These are phyloP conservation scores for Acleris holmiana DNA, from an alignment of 2,888 invertebrate genomes.

Conservation along the genomic window DNA sequence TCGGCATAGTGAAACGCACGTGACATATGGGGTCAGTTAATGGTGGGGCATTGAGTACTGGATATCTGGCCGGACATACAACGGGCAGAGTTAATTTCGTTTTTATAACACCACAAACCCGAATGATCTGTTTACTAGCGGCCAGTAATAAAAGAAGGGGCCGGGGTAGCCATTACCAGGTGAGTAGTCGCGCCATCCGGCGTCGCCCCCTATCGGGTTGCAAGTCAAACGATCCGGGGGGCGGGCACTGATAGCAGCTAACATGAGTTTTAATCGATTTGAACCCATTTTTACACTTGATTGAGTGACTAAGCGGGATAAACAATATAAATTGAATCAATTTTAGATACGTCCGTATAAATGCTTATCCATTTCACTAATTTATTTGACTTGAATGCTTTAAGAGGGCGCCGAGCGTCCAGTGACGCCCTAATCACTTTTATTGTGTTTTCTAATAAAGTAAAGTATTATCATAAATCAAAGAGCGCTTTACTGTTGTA, in stretches of 20 bases:
- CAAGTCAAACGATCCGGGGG: constrained; percentile 82
- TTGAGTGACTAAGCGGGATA: background rate
- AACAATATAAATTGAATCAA: too few relatives aligned
- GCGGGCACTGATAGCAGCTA: constrained; percentile 81
- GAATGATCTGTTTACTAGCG: constrained; percentile 85
- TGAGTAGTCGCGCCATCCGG: constrained; percentile 70
- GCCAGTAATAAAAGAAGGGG: constrained; percentile 83
- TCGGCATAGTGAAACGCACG: constrained; percentile 49
- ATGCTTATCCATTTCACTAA: background rate
- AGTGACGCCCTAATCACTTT: too few relatives aligned
- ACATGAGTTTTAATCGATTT: constrained; percentile 54
- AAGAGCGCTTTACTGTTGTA: too few relatives aligned
- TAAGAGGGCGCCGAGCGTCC: too few relatives aligned
- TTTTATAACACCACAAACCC: constrained; percentile 85
- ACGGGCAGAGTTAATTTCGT: constrained; percentile 81
- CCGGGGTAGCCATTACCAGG: constrained; percentile 78
- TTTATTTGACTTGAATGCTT: too few relatives aligned
- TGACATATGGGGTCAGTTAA: constrained; percentile 71
- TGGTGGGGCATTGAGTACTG: constrained; percentile 62
- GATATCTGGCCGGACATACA: constrained; percentile 78
- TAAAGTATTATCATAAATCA: too few relatives aligned
- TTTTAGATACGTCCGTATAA: too few relatives aligned
- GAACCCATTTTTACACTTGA: background rate
- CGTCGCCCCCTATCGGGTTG: constrained; percentile 83
- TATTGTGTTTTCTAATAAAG: too few relatives aligned